Evolutionary conservation across 2,888 invertebrate genomes (phyloP).

Genomic region (Trissolcus japonicus): DNA sequence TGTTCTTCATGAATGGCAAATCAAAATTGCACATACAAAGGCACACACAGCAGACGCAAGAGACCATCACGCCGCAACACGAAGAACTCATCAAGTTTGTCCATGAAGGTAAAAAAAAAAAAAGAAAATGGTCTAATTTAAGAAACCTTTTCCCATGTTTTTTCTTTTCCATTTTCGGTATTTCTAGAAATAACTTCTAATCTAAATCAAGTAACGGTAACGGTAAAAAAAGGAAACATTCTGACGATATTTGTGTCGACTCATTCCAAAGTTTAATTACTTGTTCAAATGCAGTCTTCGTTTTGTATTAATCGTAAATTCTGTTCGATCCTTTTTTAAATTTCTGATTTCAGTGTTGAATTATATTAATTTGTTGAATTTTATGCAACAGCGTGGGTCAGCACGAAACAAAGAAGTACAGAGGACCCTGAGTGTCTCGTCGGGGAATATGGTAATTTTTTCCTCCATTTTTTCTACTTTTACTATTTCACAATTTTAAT

Average conservation of each 20-base stretch:
- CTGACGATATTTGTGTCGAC: too few species aligned
- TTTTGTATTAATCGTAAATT: too few species aligned
- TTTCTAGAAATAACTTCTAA: neutral
- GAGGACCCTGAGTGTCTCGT: constrained; percentile 77
- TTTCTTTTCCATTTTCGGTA: constrained; percentile 1
- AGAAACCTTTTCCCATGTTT: neutral
- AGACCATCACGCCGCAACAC: constrained; percentile 85
- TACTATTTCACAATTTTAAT: neutral
- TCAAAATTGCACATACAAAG: constrained; percentile 81
- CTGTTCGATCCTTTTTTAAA: neutral
- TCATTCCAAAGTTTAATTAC: too few species aligned
- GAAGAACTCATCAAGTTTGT: constrained; percentile 92
- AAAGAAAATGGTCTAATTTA: constrained; percentile 2
- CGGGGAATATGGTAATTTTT: constrained; percentile 66
- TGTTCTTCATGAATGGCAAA: constrained; percentile 85
- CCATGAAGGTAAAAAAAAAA: constrained; percentile 83
- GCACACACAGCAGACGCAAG: constrained; percentile 79
- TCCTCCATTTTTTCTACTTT: neutral
- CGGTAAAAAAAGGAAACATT: neutral
- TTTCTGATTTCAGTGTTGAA: neutral
- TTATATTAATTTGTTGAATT: constrained; percentile 25
- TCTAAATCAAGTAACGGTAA: neutral
- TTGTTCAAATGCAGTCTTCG: too few species aligned
- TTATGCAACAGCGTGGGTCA: constrained; percentile 81
- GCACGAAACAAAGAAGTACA: constrained; percentile 78